Percentiles rank a stretch among this genome's conserved stretches.
phyloP scores from a whole-genome alignment of 2,113 vertebrate species.

The Lycocorax pyrrhopterus region DNA sequence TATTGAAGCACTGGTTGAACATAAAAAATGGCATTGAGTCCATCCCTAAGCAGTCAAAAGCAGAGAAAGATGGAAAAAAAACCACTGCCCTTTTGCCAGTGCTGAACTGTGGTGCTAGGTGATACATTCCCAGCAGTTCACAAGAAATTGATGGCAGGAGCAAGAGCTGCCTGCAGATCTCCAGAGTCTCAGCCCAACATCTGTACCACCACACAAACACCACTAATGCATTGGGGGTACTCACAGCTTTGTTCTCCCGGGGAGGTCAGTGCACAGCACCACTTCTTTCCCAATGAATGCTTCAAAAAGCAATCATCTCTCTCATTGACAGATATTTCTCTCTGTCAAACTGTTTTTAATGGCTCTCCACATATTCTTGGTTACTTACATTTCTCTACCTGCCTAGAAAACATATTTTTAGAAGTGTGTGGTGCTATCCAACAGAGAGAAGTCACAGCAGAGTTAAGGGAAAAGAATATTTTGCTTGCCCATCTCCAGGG shows the following conservation, averaged over 20 bases:
- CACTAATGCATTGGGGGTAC: not conserved
- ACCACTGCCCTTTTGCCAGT: not conserved
- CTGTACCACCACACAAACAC: not conserved
- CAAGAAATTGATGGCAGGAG: not conserved
- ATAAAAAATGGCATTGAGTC: not conserved
- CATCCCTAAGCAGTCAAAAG: not conserved
- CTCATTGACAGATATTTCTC: not conserved
- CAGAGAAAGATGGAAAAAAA: not conserved
- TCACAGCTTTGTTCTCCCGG: not conserved
- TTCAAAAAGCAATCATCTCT: not conserved
- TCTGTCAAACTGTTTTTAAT: not conserved
- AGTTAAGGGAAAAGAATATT: not conserved
- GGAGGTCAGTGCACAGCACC: not conserved
- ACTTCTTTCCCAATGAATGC: not conserved
- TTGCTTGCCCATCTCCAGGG: not conserved
- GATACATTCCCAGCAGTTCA: not conserved
- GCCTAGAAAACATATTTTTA: not conserved
- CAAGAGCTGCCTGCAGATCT: not conserved
- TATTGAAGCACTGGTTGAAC: not conserved
- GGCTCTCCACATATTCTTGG: not conserved
- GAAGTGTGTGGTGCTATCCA: not conserved
- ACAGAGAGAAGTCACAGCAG: not conserved
- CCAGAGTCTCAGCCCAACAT: not conserved
- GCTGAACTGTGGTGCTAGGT: not conserved
- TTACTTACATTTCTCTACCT: not conserved